Evolutionary conservation across 1,140 invertebrate genomes (phyloP).

Genomic region (Drosophila kikkawai): DNA sequence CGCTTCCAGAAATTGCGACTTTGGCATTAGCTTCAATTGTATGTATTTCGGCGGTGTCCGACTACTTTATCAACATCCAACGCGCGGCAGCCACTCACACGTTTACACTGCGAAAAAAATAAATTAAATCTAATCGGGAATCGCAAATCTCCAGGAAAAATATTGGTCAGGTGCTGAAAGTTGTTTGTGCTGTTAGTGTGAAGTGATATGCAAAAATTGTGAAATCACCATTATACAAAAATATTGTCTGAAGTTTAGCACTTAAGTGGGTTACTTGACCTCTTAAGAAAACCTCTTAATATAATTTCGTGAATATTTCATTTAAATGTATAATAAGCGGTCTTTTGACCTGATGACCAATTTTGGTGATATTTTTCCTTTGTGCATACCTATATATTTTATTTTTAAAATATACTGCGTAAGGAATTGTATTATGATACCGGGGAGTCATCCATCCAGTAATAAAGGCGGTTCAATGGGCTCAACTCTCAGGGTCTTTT

Average conservation of each 20-base stretch:
- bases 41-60: slow-evolving; percentile 34
- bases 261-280: not conserved
- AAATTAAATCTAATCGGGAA: slow-evolving; percentile 1
- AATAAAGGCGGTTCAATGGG: slow-evolving; percentile 76
- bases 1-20: slow-evolving; percentile 77
- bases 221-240: not conserved
- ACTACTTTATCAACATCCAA: slow-evolving; percentile 61
- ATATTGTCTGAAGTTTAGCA: not conserved
- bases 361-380: slow-evolving; percentile 21
- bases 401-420: slow-evolving; percentile 12
- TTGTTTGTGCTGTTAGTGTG: not conserved
- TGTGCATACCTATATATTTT: slow-evolving; percentile 8
- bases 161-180: not conserved
- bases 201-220: not conserved
- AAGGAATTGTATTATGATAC: slow-evolving; percentile 40
- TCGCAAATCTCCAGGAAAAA: slow-evolving; percentile 6
- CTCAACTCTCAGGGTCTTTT: slow-evolving; percentile 63
- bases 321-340: slow-evolving; percentile 8
- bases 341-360: slow-evolving; percentile 26
- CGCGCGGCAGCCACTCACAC: slow-evolving; percentile 20
- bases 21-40: slow-evolving; percentile 66
- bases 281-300: not conserved
- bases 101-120: slow-evolving; percentile 3
- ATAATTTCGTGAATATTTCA: not conserved
- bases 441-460: slow-evolving; percentile 52